Base-by-base conservation (phyloP, 1,140 invertebrate genomes). In the Calephelis virginiensis region DNA sequence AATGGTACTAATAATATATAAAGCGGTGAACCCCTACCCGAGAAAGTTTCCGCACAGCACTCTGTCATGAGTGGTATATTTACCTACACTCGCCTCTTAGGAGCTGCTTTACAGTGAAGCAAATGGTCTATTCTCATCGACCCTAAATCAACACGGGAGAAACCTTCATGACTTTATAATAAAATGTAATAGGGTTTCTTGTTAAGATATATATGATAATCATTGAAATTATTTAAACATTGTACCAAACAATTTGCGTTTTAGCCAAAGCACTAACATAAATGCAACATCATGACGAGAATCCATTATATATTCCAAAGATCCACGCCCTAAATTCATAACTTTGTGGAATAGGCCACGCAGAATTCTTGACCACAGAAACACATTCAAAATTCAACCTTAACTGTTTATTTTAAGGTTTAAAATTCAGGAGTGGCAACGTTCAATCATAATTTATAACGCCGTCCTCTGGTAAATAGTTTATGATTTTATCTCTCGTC, bases 301-400 rank as follows among this genome's bases (percentile, higher is more conserved):
- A 59, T 37, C 37, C 56, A 59, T 59, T 59, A 59, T 59, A 59
- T 59, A 59, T 59, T 59, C 56, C 56, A 59, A 59, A 59, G 56
- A 59, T 59, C 56, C 56, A 28, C 37, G 56, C 56, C 56, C 56
- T 59, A 59, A 59, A 59, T 59, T 59, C 56, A 59, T 59, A 59
- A 59, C 53, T 56, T 56, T 53, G 17, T 28, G 50, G 50, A 53
- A 11, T 14, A 53, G 50, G 50, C 50, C 50, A 53, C 50, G 50
- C 50, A 53, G 50, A 14, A 53, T 53, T 53, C 50, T 53, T 53
- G 50, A 53, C 50, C 17, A 53, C 50, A 53, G 50, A 53, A 6
- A 9, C 9, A 53, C 50, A 28, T 53, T n/a, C 50, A 6, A 53
- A 53, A 28, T 53, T 17, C 17, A 28, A 53, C 50, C 17, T 17